Conservation (phyloP, 2,888 invertebrate genomes). For the Anthophora plumipes region DNA sequence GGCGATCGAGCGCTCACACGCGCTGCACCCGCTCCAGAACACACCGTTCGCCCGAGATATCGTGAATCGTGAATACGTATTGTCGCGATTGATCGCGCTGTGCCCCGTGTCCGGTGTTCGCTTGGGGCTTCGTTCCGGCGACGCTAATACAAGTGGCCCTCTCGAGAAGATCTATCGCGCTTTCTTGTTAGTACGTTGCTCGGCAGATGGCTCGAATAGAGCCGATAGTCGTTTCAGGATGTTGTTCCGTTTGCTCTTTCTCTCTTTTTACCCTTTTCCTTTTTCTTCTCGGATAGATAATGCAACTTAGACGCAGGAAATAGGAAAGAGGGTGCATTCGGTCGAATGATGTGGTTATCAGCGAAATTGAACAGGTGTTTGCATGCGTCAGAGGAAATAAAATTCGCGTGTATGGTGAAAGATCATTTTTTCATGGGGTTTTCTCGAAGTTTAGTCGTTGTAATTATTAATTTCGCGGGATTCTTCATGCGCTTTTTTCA, state of each 20-base stretch:
- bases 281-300: neutral
- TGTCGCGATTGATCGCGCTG: slow-evolving; percentile 53
- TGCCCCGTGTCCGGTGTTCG: neutral
- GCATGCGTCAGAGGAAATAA: too few relatives aligned
- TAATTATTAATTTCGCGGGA: too few relatives aligned
- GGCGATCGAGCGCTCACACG: slow-evolving; percentile 36
- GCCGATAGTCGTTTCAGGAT: neutral
- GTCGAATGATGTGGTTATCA: too few relatives aligned
- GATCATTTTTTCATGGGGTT: too few relatives aligned
- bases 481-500: too few relatives aligned
- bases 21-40: slow-evolving; percentile 25
- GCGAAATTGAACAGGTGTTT: too few relatives aligned
- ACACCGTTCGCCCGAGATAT: slow-evolving; percentile 33
- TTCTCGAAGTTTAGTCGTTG: too few relatives aligned
- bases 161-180: slow-evolving; percentile 30
- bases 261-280: too few relatives aligned
- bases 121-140: slow-evolving; percentile 2
- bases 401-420: too few relatives aligned
- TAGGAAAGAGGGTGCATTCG: too few relatives aligned
- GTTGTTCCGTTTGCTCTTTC: neutral
- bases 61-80: slow-evolving; percentile 52
- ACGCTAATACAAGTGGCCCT: slow-evolving; percentile 33
- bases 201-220: slow-evolving; percentile 10
- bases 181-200: slow-evolving; percentile 34
- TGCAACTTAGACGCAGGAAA: too few relatives aligned